Evolutionary conservation across 37 sponge, comb jelly and placozoan species (phyloP).

Genomic region (Geodia barretti): DNA sequence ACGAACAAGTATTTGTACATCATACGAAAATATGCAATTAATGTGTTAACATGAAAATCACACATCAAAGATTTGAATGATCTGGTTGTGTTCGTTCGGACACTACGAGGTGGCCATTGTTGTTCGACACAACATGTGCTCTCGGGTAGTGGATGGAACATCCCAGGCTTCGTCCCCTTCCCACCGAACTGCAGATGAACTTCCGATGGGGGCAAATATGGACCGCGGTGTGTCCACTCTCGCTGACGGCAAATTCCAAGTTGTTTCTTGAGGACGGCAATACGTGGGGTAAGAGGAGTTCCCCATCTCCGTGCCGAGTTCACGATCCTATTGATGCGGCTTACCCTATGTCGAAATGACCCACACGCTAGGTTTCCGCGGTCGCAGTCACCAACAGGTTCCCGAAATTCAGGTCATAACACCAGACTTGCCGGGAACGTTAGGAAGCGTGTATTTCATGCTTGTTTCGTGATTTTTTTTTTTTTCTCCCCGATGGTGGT

Average conservation of each 20-base stretch:
- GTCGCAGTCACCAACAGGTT: conserved; percentile 20
- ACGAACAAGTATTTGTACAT: too few species aligned
- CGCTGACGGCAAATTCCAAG: conserved; percentile 14
- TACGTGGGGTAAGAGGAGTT: conserved; percentile 32
- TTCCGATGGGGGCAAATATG: conserved; percentile 15
- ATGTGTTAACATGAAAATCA: too few species aligned
- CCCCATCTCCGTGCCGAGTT: conserved; percentile 10
- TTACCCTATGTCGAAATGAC: conserved; percentile 10
- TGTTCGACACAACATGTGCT: conserved; percentile 39
- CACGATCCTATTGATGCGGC: neutral
- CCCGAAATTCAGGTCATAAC: conserved; percentile 2
- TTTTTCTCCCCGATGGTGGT: conserved; percentile 6
- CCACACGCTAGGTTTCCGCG: conserved; percentile 34
- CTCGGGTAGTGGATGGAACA: conserved; percentile 30
- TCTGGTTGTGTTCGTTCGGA: conserved; percentile 39
- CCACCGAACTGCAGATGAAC: conserved; percentile 28
- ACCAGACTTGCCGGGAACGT: conserved; percentile 29
- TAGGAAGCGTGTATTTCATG: too few species aligned
- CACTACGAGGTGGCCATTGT: conserved; percentile 24
- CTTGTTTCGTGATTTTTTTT: too few species aligned
- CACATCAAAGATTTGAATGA: conserved; percentile 32
- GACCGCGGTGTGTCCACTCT: conserved; percentile 33
- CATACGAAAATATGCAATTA: too few species aligned
- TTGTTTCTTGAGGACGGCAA: neutral
- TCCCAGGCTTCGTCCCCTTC: conserved; percentile 23